Evolutionary conservation across 2,113 vertebrate genomes (phyloP).

Genomic region (Cinclus mexicanus): DNA sequence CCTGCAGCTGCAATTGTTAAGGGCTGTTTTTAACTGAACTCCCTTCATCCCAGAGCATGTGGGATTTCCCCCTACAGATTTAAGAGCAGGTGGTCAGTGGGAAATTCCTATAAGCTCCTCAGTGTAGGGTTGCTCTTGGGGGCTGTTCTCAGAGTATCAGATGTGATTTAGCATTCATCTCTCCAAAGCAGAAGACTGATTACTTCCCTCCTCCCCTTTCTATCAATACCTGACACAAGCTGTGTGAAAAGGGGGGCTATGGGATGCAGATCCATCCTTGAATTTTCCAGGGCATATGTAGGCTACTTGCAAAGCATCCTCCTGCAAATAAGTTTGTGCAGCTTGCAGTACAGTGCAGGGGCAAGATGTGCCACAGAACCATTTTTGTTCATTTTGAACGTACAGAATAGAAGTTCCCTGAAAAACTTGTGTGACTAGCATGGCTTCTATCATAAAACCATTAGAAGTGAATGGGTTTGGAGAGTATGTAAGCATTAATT

Average conservation of each 20-base stretch:
- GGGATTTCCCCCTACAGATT: conserved; percentile 69
- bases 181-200: neutral
- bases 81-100: conserved; percentile 70
- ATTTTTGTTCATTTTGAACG: neutral
- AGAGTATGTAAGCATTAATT: neutral
- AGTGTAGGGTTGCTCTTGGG: conserved; percentile 4
- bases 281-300: neutral
- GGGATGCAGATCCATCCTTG: neutral
- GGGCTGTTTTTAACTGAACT: conserved; percentile 59
- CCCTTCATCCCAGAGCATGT: conserved; percentile 42
- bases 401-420: neutral
- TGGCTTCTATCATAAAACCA: conserved; percentile 8
- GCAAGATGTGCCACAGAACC: neutral
- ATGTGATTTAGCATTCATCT: neutral
- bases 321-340: neutral
- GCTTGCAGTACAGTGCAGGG: neutral
- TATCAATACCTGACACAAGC: neutral
- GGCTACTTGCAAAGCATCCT: neutral
- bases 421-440: neutral
- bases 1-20: conserved; percentile 70
- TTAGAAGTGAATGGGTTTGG: conserved; percentile 27
- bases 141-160: neutral
- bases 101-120: conserved; percentile 68
- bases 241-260: neutral
- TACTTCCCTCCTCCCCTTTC: neutral